phyloP scores from a whole-genome alignment of 2,113 vertebrate genomes.

The Sarotherodon lohbergeri region DNA sequence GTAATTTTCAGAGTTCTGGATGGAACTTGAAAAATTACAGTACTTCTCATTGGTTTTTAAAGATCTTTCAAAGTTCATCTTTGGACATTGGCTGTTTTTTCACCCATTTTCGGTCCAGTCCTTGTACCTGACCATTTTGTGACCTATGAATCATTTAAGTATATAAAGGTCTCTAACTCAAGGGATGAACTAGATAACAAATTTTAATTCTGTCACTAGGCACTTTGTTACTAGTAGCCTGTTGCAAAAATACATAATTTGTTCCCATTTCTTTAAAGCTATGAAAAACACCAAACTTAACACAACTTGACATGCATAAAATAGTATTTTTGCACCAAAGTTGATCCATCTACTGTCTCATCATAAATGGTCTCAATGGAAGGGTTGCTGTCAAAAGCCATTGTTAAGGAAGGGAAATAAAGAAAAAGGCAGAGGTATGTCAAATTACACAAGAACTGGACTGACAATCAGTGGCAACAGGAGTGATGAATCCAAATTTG shows the following conservation, averaged over 20 bases:
- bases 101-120: neutral
- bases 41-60: neutral
- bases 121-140: neutral
- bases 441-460: neutral
- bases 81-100: neutral
- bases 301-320: neutral
- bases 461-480: neutral
- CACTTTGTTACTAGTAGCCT: neutral
- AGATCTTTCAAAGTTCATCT: neutral
- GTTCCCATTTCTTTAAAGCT: neutral
- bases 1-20: neutral
- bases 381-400: neutral
- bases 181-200: neutral
- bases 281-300: neutral
- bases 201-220: neutral
- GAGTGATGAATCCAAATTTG: neutral
- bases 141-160: neutral
- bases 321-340: neutral
- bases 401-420: neutral
- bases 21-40: neutral
- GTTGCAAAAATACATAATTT: neutral
- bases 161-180: neutral
- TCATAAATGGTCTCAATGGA: neutral
- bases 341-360: neutral
- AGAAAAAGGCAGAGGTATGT: neutral